These are phyloP conservation scores for Tamandua tetradactyla DNA, from an alignment of 2,797 vertebrate species.

Conservation along the genomic window DNA sequence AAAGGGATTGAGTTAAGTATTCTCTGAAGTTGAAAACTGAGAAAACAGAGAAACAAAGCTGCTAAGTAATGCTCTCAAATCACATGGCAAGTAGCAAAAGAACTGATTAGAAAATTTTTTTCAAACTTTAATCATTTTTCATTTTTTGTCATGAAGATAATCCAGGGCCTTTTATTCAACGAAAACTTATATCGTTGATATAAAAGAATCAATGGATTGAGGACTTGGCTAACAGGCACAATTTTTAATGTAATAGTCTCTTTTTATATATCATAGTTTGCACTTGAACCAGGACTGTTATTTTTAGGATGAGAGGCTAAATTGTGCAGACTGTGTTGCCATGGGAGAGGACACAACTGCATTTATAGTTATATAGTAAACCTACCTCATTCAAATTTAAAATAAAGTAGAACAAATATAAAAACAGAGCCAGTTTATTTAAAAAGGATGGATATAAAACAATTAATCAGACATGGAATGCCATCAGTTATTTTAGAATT, in stretches of 20 bases:
- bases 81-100: neutral
- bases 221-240: neutral
- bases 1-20: neutral
- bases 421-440: slow-evolving; percentile 40
- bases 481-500: slow-evolving; percentile 16
- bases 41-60: neutral
- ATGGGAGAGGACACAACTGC: neutral
- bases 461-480: neutral
- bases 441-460: neutral
- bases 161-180: neutral
- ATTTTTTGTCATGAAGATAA: neutral
- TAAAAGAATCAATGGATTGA: neutral
- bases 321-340: neutral
- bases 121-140: neutral
- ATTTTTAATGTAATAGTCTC: neutral
- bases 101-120: neutral
- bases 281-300: neutral
- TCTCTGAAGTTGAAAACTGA: neutral
- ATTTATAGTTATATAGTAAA: neutral
- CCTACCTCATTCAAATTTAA: slow-evolving; percentile 34
- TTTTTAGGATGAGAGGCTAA: slow-evolving; percentile 7
- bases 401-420: slow-evolving; percentile 25
- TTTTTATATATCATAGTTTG: neutral
- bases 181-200: neutral
- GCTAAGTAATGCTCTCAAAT: slow-evolving; percentile 15